Conservation (phyloP, 1,140 invertebrate species). For the Paraescarpia echinospica region DNA sequence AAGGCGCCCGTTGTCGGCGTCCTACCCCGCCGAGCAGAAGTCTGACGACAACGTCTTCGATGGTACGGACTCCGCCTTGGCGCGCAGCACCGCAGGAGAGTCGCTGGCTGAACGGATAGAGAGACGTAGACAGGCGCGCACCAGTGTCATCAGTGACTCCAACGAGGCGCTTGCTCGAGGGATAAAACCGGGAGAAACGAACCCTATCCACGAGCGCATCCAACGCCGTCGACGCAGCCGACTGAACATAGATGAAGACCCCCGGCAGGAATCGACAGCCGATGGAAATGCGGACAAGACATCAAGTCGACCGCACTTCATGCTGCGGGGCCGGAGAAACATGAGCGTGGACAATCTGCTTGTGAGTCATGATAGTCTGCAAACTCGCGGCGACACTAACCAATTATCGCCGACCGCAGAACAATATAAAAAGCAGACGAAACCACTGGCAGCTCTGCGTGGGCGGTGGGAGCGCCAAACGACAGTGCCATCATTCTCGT, state of each 20-base stretch:
- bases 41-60: not conserved
- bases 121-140: slow-evolving; percentile 9
- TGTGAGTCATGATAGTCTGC: not conserved
- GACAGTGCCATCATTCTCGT: not conserved
- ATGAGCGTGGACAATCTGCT: not conserved
- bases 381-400: not conserved
- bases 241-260: not conserved
- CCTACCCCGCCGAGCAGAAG: not conserved
- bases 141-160: not conserved
- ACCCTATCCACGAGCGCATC: not conserved
- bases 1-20: not conserved
- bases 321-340: not conserved
- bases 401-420: not conserved
- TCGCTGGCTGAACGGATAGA: not conserved
- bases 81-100: not conserved
- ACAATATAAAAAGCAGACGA: not conserved
- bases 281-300: not conserved
- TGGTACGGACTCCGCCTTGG: not conserved
- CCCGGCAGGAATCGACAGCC: not conserved
- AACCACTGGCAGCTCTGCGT: not conserved
- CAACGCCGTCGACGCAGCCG: not conserved
- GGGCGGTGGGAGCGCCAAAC: not conserved
- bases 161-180: not conserved
- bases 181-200: not conserved
- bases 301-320: not conserved